Conservation (phyloP, 2,888 invertebrate species). For the Andrena marginata region DNA sequence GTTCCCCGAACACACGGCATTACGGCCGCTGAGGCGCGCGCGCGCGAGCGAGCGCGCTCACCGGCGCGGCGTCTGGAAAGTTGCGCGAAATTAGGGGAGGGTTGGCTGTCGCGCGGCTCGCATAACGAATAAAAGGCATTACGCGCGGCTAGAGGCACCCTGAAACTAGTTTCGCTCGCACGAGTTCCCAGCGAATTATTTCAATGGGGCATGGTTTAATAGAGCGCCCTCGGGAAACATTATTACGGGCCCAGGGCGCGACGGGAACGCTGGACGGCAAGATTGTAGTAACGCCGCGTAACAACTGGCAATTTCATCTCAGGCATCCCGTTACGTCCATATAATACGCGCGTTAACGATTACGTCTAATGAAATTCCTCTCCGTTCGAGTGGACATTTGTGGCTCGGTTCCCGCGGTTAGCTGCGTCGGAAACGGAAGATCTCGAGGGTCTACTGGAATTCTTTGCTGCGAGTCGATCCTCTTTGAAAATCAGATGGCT, state of each 20-base stretch:
- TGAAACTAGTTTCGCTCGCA: slow-evolving; percentile 53
- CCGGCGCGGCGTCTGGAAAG: slow-evolving; percentile 49
- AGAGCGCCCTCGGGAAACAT: slow-evolving; percentile 22
- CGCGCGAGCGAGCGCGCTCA: no score
- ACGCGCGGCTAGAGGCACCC: slow-evolving; percentile 12
- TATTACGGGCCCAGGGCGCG: slow-evolving; percentile 11
- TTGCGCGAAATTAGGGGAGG: slow-evolving; percentile 52
- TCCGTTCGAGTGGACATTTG: slow-evolving; percentile 23
- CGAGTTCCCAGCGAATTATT: slow-evolving; percentile 61
- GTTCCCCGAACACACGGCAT: not conserved
- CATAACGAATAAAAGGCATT: slow-evolving; percentile 58
- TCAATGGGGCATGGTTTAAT: slow-evolving; percentile 33
- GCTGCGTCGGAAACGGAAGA: not conserved
- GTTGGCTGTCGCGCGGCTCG: slow-evolving; percentile 6
- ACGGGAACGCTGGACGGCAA: slow-evolving; percentile 6
- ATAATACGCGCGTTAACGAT: slow-evolving; percentile 37
- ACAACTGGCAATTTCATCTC: slow-evolving; percentile 33
- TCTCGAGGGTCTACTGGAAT: not conserved
- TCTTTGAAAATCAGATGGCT: not conserved
- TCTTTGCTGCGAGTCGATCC: not conserved
- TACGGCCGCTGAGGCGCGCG: no score
- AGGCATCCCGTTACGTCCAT: slow-evolving; percentile 32
- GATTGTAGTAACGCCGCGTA: not conserved
- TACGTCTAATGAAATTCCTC: slow-evolving; percentile 49
- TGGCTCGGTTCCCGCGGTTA: not conserved